phyloP scores from a whole-genome alignment of 2,113 vertebrate species.

The Phrynocephalus versicolor region DNA sequence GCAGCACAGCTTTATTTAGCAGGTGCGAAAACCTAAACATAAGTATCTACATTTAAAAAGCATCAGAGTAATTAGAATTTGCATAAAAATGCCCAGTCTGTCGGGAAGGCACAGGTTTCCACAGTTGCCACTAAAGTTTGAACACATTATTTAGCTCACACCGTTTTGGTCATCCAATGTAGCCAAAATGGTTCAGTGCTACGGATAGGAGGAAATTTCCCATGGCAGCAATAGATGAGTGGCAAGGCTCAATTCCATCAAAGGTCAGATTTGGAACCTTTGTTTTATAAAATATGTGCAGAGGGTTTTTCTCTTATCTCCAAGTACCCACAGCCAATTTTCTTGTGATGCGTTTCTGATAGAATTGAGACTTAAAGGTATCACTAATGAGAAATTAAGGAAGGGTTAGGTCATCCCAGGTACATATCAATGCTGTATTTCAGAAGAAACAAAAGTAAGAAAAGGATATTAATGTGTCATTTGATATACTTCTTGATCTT shows the following conservation, averaged over 20 bases:
- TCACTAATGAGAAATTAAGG: no score
- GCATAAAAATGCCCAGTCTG: neutral
- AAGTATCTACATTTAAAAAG: constrained; percentile 24
- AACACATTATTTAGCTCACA: neutral
- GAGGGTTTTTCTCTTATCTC: no score
- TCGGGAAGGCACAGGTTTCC: neutral
- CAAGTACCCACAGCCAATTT: neutral
- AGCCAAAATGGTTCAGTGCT: neutral
- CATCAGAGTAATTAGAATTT: neutral
- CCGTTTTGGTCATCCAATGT: neutral
- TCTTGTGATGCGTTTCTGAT: neutral
- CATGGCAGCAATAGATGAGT: neutral
- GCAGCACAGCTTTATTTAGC: constrained; percentile 28
- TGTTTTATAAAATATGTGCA: no score
- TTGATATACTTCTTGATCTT: neutral
- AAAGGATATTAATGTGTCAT: neutral
- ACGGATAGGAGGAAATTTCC: neutral
- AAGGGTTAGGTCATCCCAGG: neutral
- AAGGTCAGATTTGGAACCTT: neutral
- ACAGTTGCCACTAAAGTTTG: neutral
- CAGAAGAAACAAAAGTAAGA: neutral
- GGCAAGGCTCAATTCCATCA: neutral
- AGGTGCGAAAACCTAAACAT: constrained; percentile 15
- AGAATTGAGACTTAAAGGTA: no score
- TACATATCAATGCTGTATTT: no score